Percentiles rank a stretch among this genome's conserved stretches.
Evolutionary conservation across 2,113 vertebrate species (phyloP).

Genomic region (Centrocercus urophasianus): DNA sequence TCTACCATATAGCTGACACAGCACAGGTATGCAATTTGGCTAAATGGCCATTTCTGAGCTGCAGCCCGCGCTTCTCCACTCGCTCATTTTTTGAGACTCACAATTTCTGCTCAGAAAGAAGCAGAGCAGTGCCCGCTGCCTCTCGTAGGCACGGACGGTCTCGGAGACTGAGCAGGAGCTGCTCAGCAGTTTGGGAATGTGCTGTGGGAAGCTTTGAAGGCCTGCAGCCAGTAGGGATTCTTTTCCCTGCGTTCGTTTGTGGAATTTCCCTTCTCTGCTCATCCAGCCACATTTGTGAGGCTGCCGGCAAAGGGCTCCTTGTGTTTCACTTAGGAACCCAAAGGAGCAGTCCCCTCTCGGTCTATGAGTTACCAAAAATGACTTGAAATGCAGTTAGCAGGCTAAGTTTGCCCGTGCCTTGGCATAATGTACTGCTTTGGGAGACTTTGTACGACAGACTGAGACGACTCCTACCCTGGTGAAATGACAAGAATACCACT

Average conservation of each 20-base stretch:
- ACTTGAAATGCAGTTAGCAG: constrained; percentile 43
- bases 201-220: neutral
- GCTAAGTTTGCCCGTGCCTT: constrained; percentile 46
- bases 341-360: neutral
- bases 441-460: constrained; percentile 70
- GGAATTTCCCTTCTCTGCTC: neutral
- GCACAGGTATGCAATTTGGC: constrained; percentile 94
- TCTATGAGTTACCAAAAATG: constrained; percentile 26
- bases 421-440: constrained; percentile 53
- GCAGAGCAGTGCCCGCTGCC: constrained; percentile 41
- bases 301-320: neutral
- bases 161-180: neutral
- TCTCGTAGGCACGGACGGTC: constrained; percentile 23
- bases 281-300: neutral
- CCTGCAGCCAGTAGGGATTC: rapidly evolving
- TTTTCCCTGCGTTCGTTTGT: neutral
- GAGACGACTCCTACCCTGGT: constrained; percentile 72
- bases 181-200: neutral
- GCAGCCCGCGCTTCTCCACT: constrained; percentile 77
- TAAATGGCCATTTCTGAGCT: constrained; percentile 87
- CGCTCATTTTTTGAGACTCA: constrained; percentile 76
- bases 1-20: constrained; percentile 92
- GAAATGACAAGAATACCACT: constrained; percentile 79
- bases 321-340: neutral
- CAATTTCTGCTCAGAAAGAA: constrained; percentile 27